Percentiles rank a stretch among this genome's conserved stretches.
phyloP scores from a whole-genome alignment of 1,140 invertebrate species.

The Tachypleus tridentatus region DNA sequence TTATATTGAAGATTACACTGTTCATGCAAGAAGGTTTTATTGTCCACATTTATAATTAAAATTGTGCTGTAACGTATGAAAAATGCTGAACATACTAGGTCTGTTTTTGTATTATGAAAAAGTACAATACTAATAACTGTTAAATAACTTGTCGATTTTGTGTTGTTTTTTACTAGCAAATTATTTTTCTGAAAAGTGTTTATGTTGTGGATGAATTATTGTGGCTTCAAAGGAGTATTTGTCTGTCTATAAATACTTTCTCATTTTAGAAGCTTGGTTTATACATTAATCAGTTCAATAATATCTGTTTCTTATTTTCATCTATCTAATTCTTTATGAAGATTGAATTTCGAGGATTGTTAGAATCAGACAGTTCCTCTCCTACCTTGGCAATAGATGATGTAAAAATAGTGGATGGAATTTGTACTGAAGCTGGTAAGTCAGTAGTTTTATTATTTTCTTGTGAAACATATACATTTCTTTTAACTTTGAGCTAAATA shows the following conservation, averaged over 20 bases:
- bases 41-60: too few species aligned
- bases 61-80: too few species aligned
- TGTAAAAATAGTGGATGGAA: slow-evolving; percentile 9
- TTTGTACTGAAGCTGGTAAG: slow-evolving; percentile 14
- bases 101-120: too few species aligned
- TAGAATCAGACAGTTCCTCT: background rate
- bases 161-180: too few species aligned
- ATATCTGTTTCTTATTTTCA: background rate
- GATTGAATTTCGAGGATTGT: slow-evolving; percentile 7
- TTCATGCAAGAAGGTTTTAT: too few species aligned
- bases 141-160: too few species aligned
- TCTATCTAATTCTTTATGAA: background rate
- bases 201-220: slow-evolving; percentile 6
- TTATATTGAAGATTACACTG: too few species aligned
- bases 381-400: slow-evolving; percentile 9
- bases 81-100: too few species aligned
- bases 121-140: too few species aligned
- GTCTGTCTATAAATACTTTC: background rate
- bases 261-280: background rate
- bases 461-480: too few species aligned
- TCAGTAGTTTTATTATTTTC: background rate
- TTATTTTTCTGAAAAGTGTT: too few species aligned
- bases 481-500: too few species aligned
- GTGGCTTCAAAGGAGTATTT: background rate
- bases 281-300: background rate